Evolutionary conservation across 2,113 vertebrate species (phyloP).

Genomic region (human (Homo sapiens)): DNA sequence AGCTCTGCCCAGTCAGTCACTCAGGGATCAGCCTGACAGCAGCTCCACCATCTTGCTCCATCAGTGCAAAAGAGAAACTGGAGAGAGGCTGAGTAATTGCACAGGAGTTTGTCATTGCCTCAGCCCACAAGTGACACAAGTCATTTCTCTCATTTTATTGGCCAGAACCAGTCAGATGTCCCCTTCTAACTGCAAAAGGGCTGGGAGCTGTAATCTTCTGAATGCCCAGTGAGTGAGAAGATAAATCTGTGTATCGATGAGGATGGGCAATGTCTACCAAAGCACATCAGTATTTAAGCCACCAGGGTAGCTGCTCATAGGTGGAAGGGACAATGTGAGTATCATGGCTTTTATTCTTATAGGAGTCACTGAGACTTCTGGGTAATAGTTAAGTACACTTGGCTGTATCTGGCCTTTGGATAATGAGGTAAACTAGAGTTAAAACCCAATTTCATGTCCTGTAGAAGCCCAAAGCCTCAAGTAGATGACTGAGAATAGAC

Average conservation of each 20-base stretch:
- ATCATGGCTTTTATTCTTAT: neutral
- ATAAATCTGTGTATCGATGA: neutral
- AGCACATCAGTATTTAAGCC: neutral
- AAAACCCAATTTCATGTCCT: neutral
- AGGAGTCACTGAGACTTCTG: neutral
- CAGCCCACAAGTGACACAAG: neutral
- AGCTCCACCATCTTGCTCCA: neutral
- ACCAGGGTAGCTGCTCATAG: neutral
- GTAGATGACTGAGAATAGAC: neutral
- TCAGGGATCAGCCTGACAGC: neutral
- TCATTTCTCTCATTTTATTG: neutral
- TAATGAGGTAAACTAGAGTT: neutral
- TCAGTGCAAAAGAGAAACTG: neutral
- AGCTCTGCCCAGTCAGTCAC: neutral
- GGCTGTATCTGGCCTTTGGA: neutral
- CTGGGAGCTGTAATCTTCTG: neutral
- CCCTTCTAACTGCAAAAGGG: neutral
- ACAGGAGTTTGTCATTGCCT: neutral
- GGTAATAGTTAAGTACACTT: neutral
- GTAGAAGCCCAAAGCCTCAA: neutral
- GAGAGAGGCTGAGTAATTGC: neutral
- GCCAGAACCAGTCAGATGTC: neutral
- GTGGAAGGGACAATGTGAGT: neutral
- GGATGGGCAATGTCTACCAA: neutral
- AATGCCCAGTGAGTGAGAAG: neutral